Evolutionary conservation across 2,113 vertebrate species (phyloP), one percentile per base, ranked within the genome.

Genomic region (Bos javanicus): DNA sequence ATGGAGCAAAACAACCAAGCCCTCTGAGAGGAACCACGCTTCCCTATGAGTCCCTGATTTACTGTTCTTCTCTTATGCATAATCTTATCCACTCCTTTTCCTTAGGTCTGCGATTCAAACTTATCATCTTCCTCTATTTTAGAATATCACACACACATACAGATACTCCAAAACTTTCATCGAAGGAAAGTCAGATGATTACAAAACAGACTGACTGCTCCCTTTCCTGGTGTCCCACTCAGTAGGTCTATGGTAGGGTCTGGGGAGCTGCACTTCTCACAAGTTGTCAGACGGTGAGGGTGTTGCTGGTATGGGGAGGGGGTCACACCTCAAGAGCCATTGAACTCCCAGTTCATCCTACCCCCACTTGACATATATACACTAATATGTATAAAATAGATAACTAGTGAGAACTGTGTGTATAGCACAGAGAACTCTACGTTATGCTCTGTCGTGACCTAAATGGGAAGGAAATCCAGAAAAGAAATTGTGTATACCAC

Each of bases 31-130:
- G 67, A 90, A 67, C 52, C 12, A 36, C n/a, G 57, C 76, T 93
- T 89, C 84, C 91, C 10, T 67, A 11, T 60, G 81, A 91, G 39
- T 39, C 13, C 11, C 52, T 87, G 16, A 7, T 95, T 81, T 36
- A 54, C n/a, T 97, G 56, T 56, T 90, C 91, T 90, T 94, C 96
- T 59, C 78, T 62, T 93, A 76, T 78, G 83, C 88, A 88, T 76
- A 96, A 67, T 1, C 76, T 60, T 87, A 85, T 59, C 74, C 54
- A 80, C 21, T 95, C 90, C 14, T 76, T 85, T 95, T 94, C 96
- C 96, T 21, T 50, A n/a, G n/a, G 14, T 26, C 43, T 33, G 2
- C 11, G 80, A 39, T 26, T 39, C 11, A 74, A 26, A 74, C 26
- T 36, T n/a, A 15, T 6, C 26, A 26, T 94, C 56, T 87, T 78